Evolutionary conservation across 2,113 vertebrate species (phyloP).

Genomic region (Heteronetta atricapilla): DNA sequence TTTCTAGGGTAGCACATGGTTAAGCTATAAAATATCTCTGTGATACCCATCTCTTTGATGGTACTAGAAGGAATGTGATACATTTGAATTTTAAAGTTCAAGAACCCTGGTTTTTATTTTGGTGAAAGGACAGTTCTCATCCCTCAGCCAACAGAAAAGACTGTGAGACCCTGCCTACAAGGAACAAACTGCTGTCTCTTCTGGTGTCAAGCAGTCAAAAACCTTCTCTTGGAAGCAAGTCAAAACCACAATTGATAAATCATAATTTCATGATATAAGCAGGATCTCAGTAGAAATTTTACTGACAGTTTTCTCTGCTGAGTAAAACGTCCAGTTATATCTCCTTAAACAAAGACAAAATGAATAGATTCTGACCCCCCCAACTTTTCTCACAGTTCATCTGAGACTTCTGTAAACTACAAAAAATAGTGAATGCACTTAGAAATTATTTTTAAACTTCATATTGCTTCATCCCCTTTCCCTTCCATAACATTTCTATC

Average conservation of each 20-base stretch:
- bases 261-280: not conserved
- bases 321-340: not conserved
- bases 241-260: not conserved
- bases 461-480: conserved; percentile 3
- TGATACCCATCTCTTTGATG: not conserved
- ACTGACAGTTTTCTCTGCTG: not conserved
- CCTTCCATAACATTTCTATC: not conserved
- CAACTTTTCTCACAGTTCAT: not conserved
- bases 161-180: not conserved
- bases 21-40: not conserved
- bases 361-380: not conserved
- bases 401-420: not conserved
- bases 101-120: not conserved
- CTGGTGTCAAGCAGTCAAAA: not conserved
- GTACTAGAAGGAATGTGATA: not conserved
- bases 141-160: not conserved
- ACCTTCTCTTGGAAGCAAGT: not conserved
- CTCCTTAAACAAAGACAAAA: not conserved
- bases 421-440: not conserved
- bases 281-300: not conserved
- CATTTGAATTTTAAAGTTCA: conserved; percentile 11
- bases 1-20: not conserved
- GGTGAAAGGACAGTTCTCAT: not conserved
- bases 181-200: not conserved
- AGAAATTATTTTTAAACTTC: conserved; percentile 21